Conservation (phyloP, 1,140 invertebrate genomes). For the Leptoteleia sp. region DNA sequence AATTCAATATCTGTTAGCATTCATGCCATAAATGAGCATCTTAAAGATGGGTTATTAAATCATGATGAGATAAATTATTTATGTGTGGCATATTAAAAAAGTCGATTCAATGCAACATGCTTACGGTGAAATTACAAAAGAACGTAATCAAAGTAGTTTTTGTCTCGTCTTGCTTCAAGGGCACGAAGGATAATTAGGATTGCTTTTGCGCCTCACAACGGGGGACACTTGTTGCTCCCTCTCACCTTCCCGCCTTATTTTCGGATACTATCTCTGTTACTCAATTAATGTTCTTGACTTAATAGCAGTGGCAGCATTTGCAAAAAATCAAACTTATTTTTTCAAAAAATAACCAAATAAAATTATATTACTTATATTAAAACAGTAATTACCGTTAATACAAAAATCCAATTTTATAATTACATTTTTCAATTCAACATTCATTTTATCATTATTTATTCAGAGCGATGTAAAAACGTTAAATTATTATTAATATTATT, state of each 20-base stretch:
- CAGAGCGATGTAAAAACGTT: background rate
- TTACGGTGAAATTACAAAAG: conserved; percentile 78
- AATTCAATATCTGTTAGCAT: conserved; percentile 61
- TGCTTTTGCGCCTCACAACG: conserved; percentile 79
- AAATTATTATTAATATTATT: too few relatives aligned
- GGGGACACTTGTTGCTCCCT: conserved; percentile 78
- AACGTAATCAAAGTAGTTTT: conserved; percentile 80
- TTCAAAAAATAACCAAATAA: conserved; percentile 36
- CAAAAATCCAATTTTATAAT: conserved; percentile 70
- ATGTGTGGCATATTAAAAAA: conserved; percentile 73
- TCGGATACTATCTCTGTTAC: conserved; percentile 48
- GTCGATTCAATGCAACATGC: conserved; percentile 74
- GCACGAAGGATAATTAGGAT: conserved; percentile 79
- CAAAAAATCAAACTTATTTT: conserved; percentile 48
- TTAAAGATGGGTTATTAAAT: conserved; percentile 64
- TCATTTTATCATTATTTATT: conserved; percentile 13
- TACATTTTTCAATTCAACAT: conserved; percentile 11
- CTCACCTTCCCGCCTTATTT: conserved; percentile 64
- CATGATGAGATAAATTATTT: conserved; percentile 70
- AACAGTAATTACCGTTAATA: conserved; percentile 72
- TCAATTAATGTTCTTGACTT: conserved; percentile 64
- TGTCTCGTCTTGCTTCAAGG: conserved; percentile 77
- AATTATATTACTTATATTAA: conserved; percentile 28
- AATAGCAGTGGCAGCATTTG: conserved; percentile 57
- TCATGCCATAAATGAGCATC: conserved; percentile 51